phyloP scores from a whole-genome alignment of 2,113 vertebrate genomes.

The Myrmecobius fasciatus region DNA sequence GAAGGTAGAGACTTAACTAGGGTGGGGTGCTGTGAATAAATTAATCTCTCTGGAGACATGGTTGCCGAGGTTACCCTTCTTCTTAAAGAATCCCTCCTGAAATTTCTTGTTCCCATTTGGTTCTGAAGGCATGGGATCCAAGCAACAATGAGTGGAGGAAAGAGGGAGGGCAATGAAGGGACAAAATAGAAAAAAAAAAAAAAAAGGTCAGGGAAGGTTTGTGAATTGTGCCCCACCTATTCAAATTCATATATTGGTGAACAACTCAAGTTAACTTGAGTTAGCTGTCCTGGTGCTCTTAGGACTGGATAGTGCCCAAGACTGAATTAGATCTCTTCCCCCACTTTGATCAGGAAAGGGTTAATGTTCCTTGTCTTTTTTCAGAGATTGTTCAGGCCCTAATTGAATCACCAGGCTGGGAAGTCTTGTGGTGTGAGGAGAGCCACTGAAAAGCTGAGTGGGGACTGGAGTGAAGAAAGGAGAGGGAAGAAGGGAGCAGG shows the following conservation, averaged over 20 bases:
- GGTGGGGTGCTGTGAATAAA: neutral
- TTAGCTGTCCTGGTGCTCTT: neutral
- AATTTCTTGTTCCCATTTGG: neutral
- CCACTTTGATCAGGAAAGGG: neutral
- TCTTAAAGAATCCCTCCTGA: neutral
- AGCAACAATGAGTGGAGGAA: neutral
- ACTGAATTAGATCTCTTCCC: neutral
- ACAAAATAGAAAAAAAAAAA: neutral
- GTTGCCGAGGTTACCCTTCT: neutral
- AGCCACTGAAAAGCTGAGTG: neutral
- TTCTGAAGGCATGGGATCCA: neutral
- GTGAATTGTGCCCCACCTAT: neutral
- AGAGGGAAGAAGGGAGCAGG: neutral
- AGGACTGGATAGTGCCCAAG: neutral
- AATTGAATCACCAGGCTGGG: neutral
- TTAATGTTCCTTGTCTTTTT: neutral
- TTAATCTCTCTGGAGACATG: neutral
- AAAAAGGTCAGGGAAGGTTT: neutral
- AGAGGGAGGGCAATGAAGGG: neutral
- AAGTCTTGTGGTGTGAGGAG: neutral
- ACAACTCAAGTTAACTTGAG: neutral
- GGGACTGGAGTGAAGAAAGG: neutral
- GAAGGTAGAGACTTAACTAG: neutral
- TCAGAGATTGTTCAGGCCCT: neutral
- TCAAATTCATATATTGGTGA: neutral